phyloP scores from a whole-genome alignment of 2,113 vertebrate genomes.

The Gymnocephalus cernua region DNA sequence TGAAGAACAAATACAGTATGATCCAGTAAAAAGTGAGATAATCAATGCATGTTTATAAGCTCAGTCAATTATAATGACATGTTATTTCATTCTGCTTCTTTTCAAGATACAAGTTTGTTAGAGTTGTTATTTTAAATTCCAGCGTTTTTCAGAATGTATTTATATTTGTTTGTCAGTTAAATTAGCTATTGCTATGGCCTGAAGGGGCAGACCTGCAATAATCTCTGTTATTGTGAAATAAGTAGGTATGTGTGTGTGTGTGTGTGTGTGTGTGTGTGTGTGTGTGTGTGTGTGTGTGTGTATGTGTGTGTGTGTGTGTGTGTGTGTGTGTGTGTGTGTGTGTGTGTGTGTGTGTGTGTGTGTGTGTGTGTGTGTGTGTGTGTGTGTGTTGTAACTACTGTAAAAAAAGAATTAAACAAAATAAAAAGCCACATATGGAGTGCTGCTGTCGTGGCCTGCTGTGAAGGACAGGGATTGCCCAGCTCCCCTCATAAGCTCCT shows the following conservation, averaged over 20 bases:
- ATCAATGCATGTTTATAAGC: neutral
- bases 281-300: neutral
- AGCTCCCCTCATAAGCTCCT: constrained; percentile 26
- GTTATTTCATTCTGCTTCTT: neutral
- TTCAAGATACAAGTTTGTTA: neutral
- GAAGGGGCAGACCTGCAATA: neutral
- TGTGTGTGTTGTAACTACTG: neutral
- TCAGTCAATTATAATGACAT: neutral
- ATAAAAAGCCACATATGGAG: neutral
- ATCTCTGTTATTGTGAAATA: neutral
- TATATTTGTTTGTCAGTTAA: neutral
- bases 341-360: neutral
- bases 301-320: neutral
- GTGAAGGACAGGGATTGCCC: constrained; percentile 51
- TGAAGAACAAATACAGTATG: neutral
- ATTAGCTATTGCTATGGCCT: neutral
- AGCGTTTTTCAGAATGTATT: neutral
- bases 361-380: neutral
- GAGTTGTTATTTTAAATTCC: neutral
- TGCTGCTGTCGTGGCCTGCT: constrained; percentile 69
- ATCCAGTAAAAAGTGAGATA: neutral
- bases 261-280: neutral
- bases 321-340: neutral
- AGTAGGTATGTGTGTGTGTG: neutral
- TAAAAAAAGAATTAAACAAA: too few relatives aligned